phyloP scores from a whole-genome alignment of 2,888 invertebrate species.

The Cataglyphis altisquamis region DNA sequence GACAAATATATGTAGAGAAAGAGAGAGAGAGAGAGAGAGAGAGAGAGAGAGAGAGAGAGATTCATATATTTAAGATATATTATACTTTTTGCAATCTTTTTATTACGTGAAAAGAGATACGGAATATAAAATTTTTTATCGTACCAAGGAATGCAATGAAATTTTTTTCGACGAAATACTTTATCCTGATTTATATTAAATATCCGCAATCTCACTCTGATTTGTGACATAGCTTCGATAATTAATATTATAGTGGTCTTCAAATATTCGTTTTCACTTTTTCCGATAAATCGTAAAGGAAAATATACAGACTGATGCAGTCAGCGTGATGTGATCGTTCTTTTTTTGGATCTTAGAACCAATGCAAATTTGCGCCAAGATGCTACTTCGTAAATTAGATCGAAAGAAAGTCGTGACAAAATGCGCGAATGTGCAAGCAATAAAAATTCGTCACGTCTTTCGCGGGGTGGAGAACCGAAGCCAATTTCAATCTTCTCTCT shows the following conservation, averaged over 20 bases:
- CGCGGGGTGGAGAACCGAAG: background rate
- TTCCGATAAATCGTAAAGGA: background rate
- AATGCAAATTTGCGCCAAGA: background rate
- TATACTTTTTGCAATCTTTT: background rate
- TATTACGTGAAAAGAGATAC: background rate
- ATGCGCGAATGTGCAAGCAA: background rate
- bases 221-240: background rate
- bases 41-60: background rate
- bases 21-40: background rate
- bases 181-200: background rate
- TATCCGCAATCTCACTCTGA: background rate
- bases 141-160: background rate
- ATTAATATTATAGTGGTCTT: background rate
- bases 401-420: background rate
- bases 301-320: background rate
- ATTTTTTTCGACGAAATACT: background rate
- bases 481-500: constrained; percentile 7
- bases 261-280: background rate
- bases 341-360: too few species aligned
- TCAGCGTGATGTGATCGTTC: too few species aligned
- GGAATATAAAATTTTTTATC: background rate
- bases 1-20: background rate
- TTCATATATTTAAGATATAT: background rate
- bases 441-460: background rate
- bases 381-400: background rate